Conservation (phyloP, 2,888 invertebrate species). For the Brenthis daphne region DNA sequence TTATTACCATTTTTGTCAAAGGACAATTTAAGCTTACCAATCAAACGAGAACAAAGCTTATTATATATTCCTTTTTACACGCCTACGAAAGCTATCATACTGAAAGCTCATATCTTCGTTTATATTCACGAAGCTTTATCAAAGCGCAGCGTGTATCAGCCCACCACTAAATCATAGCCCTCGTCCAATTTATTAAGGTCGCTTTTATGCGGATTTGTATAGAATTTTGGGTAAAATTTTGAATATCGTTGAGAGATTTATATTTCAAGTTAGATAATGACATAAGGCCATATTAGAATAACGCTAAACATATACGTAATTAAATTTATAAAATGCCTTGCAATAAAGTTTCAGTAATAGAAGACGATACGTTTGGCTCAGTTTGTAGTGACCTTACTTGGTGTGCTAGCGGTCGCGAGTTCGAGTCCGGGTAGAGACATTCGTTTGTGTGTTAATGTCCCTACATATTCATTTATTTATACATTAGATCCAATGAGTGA, state of each 20-base stretch:
- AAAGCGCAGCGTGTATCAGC: constrained; percentile 23
- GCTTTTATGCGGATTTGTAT: constrained; percentile 3
- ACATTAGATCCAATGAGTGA: too few relatives aligned
- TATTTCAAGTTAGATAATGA: not conserved
- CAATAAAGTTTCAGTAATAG: too few relatives aligned
- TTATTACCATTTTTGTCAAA: too few relatives aligned
- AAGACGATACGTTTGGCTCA: too few relatives aligned
- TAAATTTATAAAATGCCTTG: too few relatives aligned
- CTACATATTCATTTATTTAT: too few relatives aligned
- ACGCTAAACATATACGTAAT: too few relatives aligned
- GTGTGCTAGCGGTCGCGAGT: too few relatives aligned
- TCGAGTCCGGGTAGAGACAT: too few relatives aligned
- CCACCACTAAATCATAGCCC: constrained; percentile 12
- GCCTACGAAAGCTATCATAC: constrained; percentile 27
- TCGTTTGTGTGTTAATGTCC: too few relatives aligned
- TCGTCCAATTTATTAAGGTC: constrained; percentile 19
- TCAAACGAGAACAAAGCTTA: not conserved
- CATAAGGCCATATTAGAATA: too few relatives aligned
- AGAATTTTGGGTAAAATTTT: constrained; percentile 8
- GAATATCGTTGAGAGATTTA: not conserved
- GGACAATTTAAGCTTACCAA: not conserved
- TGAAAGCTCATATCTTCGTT: constrained; percentile 21
- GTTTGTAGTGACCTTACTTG: too few relatives aligned
- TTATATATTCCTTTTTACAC: constrained; percentile 2
- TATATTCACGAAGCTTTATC: constrained; percentile 23